Conservation (phyloP, 1,140 invertebrate species). For the Drosophila subpulchrella region DNA sequence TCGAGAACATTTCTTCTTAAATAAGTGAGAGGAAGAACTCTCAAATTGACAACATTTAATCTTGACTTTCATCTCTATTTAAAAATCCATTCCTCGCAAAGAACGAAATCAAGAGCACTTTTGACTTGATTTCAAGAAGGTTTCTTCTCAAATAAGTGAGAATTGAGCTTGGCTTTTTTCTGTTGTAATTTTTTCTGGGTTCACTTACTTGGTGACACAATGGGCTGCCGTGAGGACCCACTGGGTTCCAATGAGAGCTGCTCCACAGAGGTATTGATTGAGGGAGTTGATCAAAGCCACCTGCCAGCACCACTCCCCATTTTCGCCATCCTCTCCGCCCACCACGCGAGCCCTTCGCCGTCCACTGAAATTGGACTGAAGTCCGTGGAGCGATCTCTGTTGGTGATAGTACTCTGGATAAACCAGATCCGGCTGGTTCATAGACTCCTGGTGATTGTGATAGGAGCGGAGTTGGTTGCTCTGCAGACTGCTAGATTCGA, state of each 20-base stretch:
- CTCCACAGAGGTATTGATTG: slow-evolving; percentile 98
- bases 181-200: no score
- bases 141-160: no score
- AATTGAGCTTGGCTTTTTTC: no score
- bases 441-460: slow-evolving; percentile 41
- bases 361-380: slow-evolving; percentile 44
- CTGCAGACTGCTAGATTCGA: slow-evolving; percentile 52
- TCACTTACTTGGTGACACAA: slow-evolving; percentile 95
- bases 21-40: no score
- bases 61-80: no score
- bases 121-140: no score
- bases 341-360: slow-evolving; percentile 89
- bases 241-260: slow-evolving; percentile 96
- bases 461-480: slow-evolving; percentile 73
- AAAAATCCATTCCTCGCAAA: no score
- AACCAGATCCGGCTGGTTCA: slow-evolving; percentile 33
- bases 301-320: slow-evolving; percentile 98
- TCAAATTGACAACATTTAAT: no score
- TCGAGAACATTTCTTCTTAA: no score
- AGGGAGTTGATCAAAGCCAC: slow-evolving; percentile 96
- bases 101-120: no score
- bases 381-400: slow-evolving; percentile 15
- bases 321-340: slow-evolving; percentile 94
- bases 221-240: slow-evolving; percentile 98
- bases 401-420: slow-evolving; percentile 67